Conservation (phyloP, 2,797 vertebrate species). For the Platyrinchus mystaceus region DNA sequence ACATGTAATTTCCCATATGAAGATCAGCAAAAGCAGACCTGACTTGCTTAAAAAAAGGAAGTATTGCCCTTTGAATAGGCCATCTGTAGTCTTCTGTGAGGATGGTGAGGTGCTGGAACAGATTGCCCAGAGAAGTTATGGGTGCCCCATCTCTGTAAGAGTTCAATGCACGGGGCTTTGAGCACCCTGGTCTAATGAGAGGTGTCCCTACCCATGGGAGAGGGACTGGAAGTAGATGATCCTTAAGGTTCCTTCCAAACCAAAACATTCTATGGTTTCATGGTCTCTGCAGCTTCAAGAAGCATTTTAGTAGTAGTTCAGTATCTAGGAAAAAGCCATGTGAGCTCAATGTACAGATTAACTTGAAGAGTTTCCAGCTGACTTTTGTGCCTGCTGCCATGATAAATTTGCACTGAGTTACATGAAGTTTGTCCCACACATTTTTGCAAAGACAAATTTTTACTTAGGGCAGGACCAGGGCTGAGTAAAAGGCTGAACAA, state of each 20-base stretch:
- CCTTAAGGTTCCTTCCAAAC: neutral
- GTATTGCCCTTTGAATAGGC: neutral
- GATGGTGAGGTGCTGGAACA: neutral
- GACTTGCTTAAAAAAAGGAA: neutral
- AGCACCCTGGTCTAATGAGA: neutral
- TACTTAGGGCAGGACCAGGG: neutral
- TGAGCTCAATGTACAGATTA: neutral
- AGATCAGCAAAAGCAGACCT: neutral
- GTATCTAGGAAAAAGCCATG: neutral
- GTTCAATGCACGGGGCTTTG: neutral
- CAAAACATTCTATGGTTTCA: neutral
- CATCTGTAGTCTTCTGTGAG: neutral
- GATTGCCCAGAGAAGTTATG: neutral
- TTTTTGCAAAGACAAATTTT: neutral
- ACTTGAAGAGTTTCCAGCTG: neutral
- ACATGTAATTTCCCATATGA: neutral
- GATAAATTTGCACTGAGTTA: neutral
- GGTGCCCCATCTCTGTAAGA: neutral
- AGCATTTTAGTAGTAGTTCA: neutral
- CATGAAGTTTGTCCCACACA: neutral
- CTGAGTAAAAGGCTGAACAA: neutral
- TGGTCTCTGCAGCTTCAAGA: neutral
- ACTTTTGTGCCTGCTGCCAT: neutral
- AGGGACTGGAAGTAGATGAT: neutral
- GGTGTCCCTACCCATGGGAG: neutral